phyloP scores from a whole-genome alignment of 2,797 vertebrate species.

The Eurystomus glaucurus region DNA sequence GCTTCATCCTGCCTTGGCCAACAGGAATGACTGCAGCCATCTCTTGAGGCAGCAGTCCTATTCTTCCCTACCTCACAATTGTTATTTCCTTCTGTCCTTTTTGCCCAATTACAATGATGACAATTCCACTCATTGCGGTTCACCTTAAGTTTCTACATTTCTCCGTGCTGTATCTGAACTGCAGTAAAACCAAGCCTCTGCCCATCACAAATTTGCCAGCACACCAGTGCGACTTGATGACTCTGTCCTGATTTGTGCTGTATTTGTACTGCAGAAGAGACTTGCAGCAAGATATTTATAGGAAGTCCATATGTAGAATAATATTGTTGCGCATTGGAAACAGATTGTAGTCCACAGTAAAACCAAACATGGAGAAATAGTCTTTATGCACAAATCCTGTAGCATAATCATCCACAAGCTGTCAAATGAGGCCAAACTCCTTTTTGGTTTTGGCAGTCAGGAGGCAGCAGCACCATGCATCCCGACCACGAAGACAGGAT shows the following conservation, averaged over 20 bases:
- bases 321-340: background rate
- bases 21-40: background rate
- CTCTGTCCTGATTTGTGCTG: background rate
- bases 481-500: background rate
- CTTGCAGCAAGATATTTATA: slow-evolving; percentile 28
- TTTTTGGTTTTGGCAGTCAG: background rate
- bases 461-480: background rate
- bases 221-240: background rate
- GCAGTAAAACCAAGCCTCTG: background rate
- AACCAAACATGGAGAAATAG: background rate
- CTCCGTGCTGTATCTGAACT: background rate
- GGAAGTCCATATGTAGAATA: background rate
- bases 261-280: background rate
- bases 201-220: background rate
- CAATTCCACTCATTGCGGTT: background rate
- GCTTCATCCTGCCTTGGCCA: background rate
- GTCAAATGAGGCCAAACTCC: background rate
- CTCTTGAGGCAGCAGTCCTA: background rate
- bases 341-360: slow-evolving; percentile 10
- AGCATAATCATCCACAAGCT: background rate
- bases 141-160: background rate
- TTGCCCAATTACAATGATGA: background rate
- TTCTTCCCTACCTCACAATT: background rate
- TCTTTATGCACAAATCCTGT: background rate
- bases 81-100: background rate